These are phyloP conservation scores for Eonycteris spelaea DNA, from an alignment of 2,113 vertebrate genomes.

Conservation along the genomic window DNA sequence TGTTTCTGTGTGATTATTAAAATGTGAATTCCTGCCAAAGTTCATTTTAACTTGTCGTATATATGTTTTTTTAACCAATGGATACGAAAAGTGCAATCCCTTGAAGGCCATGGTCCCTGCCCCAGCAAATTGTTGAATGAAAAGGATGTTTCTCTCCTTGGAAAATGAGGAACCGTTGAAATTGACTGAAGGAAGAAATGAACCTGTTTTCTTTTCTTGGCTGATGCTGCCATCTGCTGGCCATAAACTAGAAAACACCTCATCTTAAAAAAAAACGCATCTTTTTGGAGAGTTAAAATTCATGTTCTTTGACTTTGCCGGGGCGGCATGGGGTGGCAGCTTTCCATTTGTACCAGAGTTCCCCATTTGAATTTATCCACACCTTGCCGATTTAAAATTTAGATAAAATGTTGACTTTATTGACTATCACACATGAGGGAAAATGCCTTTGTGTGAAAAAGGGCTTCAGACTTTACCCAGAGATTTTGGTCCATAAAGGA, in stretches of 20 bases:
- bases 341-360: background rate
- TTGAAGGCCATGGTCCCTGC: background rate
- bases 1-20: background rate
- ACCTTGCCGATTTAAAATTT: background rate
- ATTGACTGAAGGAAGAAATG: rapidly evolving
- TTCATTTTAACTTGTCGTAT: background rate
- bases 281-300: no score
- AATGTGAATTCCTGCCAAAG: background rate
- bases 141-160: background rate
- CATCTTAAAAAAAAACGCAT: background rate
- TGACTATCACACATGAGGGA: background rate
- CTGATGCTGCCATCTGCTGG: slow-evolving; percentile 79
- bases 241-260: background rate
- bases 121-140: background rate
- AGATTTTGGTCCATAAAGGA: background rate
- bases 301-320: no score
- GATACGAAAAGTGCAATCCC: background rate
- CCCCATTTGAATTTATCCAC: no score
- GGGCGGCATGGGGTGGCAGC: background rate
- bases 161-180: background rate
- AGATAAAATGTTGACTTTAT: background rate
- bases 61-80: background rate
- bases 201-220: slow-evolving; percentile 42
- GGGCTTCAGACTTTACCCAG: background rate
- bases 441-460: background rate